Base-by-base conservation (phyloP, 2,113 vertebrate genomes). In the Mellivora capensis region DNA sequence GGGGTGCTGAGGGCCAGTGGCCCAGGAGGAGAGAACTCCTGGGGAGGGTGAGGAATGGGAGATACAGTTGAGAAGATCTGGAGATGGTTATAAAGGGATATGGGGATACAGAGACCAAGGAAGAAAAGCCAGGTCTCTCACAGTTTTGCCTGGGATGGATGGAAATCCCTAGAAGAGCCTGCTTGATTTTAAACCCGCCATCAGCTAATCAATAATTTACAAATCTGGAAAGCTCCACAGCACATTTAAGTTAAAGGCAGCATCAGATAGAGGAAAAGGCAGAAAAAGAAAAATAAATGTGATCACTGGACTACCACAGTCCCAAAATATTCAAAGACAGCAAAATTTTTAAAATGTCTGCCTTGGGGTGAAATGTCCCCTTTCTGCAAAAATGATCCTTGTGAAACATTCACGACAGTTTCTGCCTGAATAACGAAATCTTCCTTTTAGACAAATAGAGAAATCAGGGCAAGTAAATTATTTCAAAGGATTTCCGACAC, bases 181-280 rank as follows among this genome's bases (percentile, higher is more conserved):
- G 54, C 69, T 86, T 91, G n/a, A 83, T 93, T 96, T 96, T 31
- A 94, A 94, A 86, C 31, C 29, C 27, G 12, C 29, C 71, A 79
- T 82, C 94, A 81, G 44, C 52, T 92, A 49, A 95, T 94, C 72
- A 95, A 92, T 93, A 97, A 95, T 97, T 92, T 93, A 93, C 21
- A 72, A 47, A 87, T 86, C 61, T 67, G 81, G 90, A 95, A 96
- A 94, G 94, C 49, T 97, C 57, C 72, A 61, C 64, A 37, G 39
- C 62, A 93, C 52, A 12, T 67, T 47, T 67, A 94, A 85, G 42
- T 84, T 59, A 82, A 94, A 97, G 67, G 67, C 80, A 47, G 13
- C 69, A 54, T 39, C 57, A 29, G 34, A 47, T 34, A 81, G 14
- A 79, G 54, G 44, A 92, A 95, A 69, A 87, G 1, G 23, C 20